Evolutionary conservation across 2,888 invertebrate species (phyloP).

Genomic region (Nymphalis c-album): DNA sequence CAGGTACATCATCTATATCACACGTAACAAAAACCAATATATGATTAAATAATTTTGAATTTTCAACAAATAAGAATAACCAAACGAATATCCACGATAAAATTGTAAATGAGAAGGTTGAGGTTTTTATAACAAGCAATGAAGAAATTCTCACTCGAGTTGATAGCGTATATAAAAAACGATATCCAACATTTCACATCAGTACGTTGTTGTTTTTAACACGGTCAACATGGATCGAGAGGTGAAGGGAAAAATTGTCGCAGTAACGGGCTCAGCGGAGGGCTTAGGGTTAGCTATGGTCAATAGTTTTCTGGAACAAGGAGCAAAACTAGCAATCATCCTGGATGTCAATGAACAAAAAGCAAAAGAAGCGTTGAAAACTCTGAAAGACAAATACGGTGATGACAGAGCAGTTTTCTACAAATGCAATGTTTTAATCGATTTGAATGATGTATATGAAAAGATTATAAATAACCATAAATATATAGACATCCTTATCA

Average conservation of each 20-base stretch:
- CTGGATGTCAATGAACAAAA: conserved; percentile 39
- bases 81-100: too few species aligned
- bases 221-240: conserved; percentile 32
- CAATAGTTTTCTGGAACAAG: conserved; percentile 38
- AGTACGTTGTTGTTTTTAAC: neutral
- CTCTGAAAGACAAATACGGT: conserved; percentile 59
- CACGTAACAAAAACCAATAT: too few species aligned
- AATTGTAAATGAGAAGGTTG: too few species aligned
- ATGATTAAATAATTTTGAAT: too few species aligned
- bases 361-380: conserved; percentile 29
- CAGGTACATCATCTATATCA: too few species aligned
- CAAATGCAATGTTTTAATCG: conserved; percentile 70
- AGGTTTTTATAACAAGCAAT: too few species aligned
- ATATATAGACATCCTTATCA: conserved; percentile 58
- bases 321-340: conserved; percentile 37
- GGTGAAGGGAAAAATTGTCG: conserved; percentile 36
- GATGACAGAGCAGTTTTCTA: conserved; percentile 63
- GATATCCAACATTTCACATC: neutral
- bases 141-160: too few species aligned
- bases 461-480: conserved; percentile 48
- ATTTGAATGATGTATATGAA: conserved; percentile 61
- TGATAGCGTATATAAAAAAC: neutral
- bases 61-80: too few species aligned
- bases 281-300: conserved; percentile 40
- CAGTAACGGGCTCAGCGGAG: conserved; percentile 39